Percentiles rank a stretch among this genome's conserved stretches.
These are phyloP conservation scores for Pasiphila rectangulata DNA, from an alignment of 2,888 invertebrate genomes.

Conservation along the genomic window DNA sequence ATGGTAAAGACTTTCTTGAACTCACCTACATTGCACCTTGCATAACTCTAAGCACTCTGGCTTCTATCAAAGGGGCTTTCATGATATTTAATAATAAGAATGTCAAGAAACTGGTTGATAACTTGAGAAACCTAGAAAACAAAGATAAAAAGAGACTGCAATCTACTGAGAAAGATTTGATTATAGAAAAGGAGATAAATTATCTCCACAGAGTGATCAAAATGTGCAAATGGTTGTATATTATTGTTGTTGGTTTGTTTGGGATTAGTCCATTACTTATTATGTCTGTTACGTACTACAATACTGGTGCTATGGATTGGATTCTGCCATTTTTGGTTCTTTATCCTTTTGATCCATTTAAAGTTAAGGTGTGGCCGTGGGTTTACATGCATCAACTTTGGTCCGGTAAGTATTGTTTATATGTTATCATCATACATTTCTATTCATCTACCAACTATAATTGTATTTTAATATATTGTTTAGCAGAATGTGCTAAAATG, in stretches of 20 bases:
- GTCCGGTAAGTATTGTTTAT: conserved; percentile 49
- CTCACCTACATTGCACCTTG: conserved; percentile 51
- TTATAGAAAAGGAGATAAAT: conserved; percentile 38
- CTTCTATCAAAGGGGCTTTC: conserved; percentile 36
- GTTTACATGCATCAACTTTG: conserved; percentile 55
- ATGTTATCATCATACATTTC: too few relatives aligned
- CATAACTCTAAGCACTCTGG: conserved; percentile 37
- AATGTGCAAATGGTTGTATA: conserved; percentile 41
- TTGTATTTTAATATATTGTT: too few relatives aligned
- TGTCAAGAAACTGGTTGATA: conserved; percentile 37
- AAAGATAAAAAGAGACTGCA: conserved; percentile 21
- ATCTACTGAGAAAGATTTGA: conserved; percentile 32
- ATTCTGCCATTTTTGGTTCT: conserved; percentile 48
- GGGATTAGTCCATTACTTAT: conserved; percentile 43
- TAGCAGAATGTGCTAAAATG: too few relatives aligned
- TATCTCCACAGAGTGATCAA: conserved; percentile 47
- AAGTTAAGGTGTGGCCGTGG: conserved; percentile 51
- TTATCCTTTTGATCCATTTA: conserved; percentile 58
- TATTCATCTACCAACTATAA: too few relatives aligned
- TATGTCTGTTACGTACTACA: conserved; percentile 44
- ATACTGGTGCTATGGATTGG: conserved; percentile 42
- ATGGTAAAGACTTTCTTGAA: conserved; percentile 41
- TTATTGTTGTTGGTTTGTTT: conserved; percentile 39
- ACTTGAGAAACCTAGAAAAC: conserved; percentile 40
- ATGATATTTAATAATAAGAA: conserved; percentile 36